A percentile compares a stretch with the other conserved stretches of the same genome.
Conservation (phyloP, 2,113 vertebrate species). For the Labeo catla region DNA sequence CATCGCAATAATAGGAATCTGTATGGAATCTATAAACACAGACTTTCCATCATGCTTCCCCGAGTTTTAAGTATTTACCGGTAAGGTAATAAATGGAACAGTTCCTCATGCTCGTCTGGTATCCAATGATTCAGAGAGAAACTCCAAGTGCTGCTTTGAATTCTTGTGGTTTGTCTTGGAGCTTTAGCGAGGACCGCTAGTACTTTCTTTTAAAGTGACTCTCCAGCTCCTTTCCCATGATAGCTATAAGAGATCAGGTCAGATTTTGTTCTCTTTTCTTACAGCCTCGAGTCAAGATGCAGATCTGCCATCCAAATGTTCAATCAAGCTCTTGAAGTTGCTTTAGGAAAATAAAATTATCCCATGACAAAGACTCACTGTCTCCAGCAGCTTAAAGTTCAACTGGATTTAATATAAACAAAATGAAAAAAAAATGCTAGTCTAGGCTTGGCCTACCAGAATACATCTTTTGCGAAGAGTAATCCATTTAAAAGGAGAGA, state of each 20-base stretch:
- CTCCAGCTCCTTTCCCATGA: slow-evolving; percentile 49
- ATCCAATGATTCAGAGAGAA: slow-evolving; percentile 47
- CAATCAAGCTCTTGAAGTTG: slow-evolving; percentile 6
- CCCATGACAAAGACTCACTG: slow-evolving; percentile 29
- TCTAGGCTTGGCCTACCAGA: not conserved
- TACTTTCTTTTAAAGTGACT: slow-evolving; percentile 50
- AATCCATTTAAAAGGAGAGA: not conserved
- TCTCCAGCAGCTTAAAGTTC: slow-evolving; percentile 1
- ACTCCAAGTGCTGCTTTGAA: slow-evolving; percentile 52
- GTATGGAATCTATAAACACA: slow-evolving; percentile 27
- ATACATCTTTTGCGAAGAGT: not conserved
- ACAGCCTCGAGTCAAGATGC: slow-evolving; percentile 10
- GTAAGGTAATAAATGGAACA: slow-evolving; percentile 22
- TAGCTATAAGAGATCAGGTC: slow-evolving; percentile 28
- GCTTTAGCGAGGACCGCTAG: slow-evolving; percentile 49
- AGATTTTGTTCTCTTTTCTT: slow-evolving; percentile 30
- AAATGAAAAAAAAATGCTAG: slow-evolving; percentile 7
- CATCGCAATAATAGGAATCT: not conserved
- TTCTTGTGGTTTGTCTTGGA: slow-evolving; percentile 58
- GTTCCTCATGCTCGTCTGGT: slow-evolving; percentile 32
- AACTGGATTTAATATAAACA: slow-evolving; percentile 22
- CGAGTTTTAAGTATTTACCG: slow-evolving; percentile 17
- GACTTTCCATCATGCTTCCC: slow-evolving; percentile 13
- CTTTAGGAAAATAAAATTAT: slow-evolving; percentile 30
- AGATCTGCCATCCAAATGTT: slow-evolving; percentile 17